Conservation (phyloP, 2,888 invertebrate species). For the Cordilura impudica region DNA sequence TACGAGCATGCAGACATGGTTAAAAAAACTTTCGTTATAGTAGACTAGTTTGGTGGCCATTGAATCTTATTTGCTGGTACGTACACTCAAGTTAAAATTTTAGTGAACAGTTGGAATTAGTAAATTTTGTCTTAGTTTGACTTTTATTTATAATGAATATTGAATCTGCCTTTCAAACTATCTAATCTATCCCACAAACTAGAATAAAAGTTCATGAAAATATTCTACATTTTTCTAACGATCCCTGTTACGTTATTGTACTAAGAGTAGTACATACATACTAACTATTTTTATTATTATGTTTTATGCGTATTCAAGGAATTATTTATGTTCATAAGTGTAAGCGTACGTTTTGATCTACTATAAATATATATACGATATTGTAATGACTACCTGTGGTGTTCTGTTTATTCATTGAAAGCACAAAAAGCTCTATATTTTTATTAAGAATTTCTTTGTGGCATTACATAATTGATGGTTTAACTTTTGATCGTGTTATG, state of each 20-base stretch:
- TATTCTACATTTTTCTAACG: conserved; percentile 12
- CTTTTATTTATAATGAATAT: too few relatives aligned
- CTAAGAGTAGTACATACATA: neutral
- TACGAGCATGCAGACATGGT: conserved; percentile 27
- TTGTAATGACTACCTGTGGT: conserved; percentile 60
- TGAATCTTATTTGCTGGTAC: conserved; percentile 25
- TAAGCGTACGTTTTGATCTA: conserved; percentile 42
- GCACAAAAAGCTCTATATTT: conserved; percentile 37
- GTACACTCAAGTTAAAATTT: neutral
- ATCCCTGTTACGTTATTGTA: neutral
- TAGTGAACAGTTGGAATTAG: neutral
- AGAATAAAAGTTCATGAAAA: neutral
- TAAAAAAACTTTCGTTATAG: conserved; percentile 47
- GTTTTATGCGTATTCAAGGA: conserved; percentile 56
- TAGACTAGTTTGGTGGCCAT: conserved; percentile 62
- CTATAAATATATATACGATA: neutral
- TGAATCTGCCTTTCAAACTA: too few relatives aligned
- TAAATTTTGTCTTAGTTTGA: neutral
- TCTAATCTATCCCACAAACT: too few relatives aligned
- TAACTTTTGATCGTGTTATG: conserved; percentile 56
- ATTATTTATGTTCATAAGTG: conserved; percentile 59
- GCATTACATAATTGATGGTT: conserved; percentile 35
- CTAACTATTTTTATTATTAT: conserved; percentile 19
- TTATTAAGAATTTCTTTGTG: conserved; percentile 44
- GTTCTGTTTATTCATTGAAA: conserved; percentile 22